Evolutionary conservation across 2,113 vertebrate genomes (phyloP).

Genomic region (Sterna hirundo): DNA sequence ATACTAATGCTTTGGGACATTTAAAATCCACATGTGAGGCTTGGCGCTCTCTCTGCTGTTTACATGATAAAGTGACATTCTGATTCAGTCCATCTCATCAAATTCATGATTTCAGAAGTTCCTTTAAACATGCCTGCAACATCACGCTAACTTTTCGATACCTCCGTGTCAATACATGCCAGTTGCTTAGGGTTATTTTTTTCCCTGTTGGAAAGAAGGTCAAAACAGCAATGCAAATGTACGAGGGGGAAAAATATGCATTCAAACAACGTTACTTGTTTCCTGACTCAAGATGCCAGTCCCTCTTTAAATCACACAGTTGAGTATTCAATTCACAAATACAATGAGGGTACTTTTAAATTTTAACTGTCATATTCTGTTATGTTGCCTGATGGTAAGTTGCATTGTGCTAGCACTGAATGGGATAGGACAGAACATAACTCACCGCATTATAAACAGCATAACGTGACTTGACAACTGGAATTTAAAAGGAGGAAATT

Average conservation of each 20-base stretch:
- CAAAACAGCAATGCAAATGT: slow-evolving; percentile 39
- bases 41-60: slow-evolving; percentile 46
- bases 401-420: slow-evolving; percentile 66
- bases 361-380: slow-evolving; percentile 64
- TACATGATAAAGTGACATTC: slow-evolving; percentile 42
- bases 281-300: slow-evolving; percentile 61
- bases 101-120: slow-evolving; percentile 34
- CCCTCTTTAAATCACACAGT: slow-evolving; percentile 62
- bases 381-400: slow-evolving; percentile 67
- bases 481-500: slow-evolving; percentile 66
- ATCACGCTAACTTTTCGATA: slow-evolving; percentile 36
- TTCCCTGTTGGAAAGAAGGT: slow-evolving; percentile 42
- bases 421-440: slow-evolving; percentile 64
- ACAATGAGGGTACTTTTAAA: slow-evolving; percentile 70
- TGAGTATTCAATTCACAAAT: slow-evolving; percentile 70
- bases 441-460: slow-evolving; percentile 56
- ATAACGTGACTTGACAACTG: slow-evolving; percentile 65
- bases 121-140: neutral
- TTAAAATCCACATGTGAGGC: slow-evolving; percentile 45
- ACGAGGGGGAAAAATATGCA: slow-evolving; percentile 7
- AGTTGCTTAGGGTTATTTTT: slow-evolving; percentile 67
- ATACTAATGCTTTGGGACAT: slow-evolving; percentile 52
- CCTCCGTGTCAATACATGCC: slow-evolving; percentile 38
- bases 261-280: slow-evolving; percentile 65
- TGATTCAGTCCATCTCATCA: slow-evolving; percentile 23